phyloP scores from a whole-genome alignment of 2,113 vertebrate genomes.

The Albula goreensis region DNA sequence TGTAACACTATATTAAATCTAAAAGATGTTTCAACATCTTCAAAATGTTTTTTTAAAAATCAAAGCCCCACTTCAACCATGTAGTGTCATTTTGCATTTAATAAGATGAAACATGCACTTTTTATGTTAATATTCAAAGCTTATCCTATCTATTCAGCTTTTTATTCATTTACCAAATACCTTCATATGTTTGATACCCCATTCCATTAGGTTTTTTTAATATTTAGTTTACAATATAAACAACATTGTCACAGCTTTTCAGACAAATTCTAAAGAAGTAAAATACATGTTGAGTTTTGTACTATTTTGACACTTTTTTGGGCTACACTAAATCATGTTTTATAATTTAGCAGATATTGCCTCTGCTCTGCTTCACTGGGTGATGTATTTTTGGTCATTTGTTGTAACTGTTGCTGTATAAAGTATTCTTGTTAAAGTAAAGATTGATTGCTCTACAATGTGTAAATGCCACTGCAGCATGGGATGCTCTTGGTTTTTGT shows the following conservation, averaged over 20 bases:
- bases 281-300: too few species aligned
- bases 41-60: not conserved
- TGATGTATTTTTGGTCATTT: not conserved
- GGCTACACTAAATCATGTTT: not conserved
- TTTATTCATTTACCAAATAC: not conserved
- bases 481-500: not conserved
- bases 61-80: not conserved
- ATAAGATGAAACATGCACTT: slow-evolving; percentile 7
- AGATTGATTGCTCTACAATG: not conserved
- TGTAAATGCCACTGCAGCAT: not conserved
- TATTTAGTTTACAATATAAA: not conserved
- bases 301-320: too few species aligned
- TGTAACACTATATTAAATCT: not conserved
- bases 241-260: not conserved
- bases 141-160: not conserved
- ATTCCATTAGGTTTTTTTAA: not conserved
- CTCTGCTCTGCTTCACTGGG: not conserved
- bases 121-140: slow-evolving; percentile 4
- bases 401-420: not conserved
- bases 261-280: not conserved
- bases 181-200: not conserved
- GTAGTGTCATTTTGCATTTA: not conserved
- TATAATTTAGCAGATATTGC: not conserved
- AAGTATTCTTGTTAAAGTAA: not conserved
- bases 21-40: not conserved